Evolutionary conservation across 2,888 invertebrate genomes (phyloP), one percentile per base, ranked within the genome.

Genomic region (Oscheius myriophilus): DNA sequence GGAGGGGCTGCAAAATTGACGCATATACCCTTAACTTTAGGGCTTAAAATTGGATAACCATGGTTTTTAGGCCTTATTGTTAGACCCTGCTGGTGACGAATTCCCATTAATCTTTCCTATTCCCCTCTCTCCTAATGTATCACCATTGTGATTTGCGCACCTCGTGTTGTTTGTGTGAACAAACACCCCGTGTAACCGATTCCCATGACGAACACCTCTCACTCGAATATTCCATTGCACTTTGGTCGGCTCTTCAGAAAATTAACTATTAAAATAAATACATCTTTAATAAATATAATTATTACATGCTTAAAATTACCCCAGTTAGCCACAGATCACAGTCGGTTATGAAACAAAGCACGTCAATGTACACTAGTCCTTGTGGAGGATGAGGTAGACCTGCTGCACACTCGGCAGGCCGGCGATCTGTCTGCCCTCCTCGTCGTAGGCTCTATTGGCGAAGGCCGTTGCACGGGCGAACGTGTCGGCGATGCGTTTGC

Each of bases 381-480:
- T 75, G 52, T 81, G 82, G 23, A 83, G 69, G 43, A 84, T 43
- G 25, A 86, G 64, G n/a, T 93, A 92, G 14, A 96, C 91, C 89
- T 96, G 96, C 86, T 97, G 96, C 1, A 93, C 92, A 1, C 94
- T 91, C 0, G 96, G 96, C 85, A 95, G 94, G 12, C 92, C 94
- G 4, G 95, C 92, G 62, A 95, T 91, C 64, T 92, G 89, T 67
- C 91, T 90, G 82, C 94, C 93, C 85, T 96, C 96, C 41, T 91
- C 90, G 0, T 91, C 90, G 86, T 94, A 96, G 61, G 92, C 91
- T 39, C 92, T 91, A 72, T 90, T 90, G 1, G 91, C 88, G 14
- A 96, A 88, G 23, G 92, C 88, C 79, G 92, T 92, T 49, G 96
- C 87, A 87, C 93, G 93, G 11, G 93, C 91, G 88, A 95, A 96